phyloP scores from a whole-genome alignment of 2,113 vertebrate species.

The Oxygymnocypris stewartii region DNA sequence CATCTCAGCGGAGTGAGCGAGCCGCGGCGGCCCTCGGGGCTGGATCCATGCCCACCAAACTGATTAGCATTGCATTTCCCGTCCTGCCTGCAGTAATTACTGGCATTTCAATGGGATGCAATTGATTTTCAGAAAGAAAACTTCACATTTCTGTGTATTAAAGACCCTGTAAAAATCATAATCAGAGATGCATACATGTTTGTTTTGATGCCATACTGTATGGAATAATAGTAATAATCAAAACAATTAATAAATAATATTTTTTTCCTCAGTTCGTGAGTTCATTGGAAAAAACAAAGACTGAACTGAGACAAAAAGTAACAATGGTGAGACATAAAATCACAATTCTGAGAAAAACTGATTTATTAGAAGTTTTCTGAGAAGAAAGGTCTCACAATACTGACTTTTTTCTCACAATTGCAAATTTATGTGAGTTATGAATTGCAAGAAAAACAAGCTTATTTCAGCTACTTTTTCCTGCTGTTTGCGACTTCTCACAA shows the following conservation, averaged over 20 bases:
- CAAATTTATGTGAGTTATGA: no score
- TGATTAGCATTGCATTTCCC: constrained; percentile 7
- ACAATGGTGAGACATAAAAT: no score
- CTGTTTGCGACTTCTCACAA: no score
- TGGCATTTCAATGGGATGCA: neutral
- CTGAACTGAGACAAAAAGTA: no score
- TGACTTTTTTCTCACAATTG: neutral
- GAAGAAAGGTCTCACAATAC: no score
- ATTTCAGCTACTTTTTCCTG: no score
- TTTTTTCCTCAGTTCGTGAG: no score
- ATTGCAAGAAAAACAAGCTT: no score
- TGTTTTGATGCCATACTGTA: neutral
- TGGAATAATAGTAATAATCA: neutral
- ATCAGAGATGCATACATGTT: neutral
- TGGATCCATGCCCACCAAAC: constrained; percentile 3
- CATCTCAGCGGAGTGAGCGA: neutral
- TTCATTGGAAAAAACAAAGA: no score
- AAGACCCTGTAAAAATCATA: neutral
- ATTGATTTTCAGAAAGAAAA: constrained; percentile 6
- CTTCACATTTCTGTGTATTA: neutral
- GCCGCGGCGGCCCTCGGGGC: neutral
- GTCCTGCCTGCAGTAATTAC: constrained; percentile 8
- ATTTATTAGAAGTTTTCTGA: no score
- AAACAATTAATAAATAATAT: no score
- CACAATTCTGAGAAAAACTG: no score